Evolutionary conservation across 2,113 vertebrate species (phyloP), one percentile per base, ranked within the genome.

Genomic region (Seriola dumerili): DNA sequence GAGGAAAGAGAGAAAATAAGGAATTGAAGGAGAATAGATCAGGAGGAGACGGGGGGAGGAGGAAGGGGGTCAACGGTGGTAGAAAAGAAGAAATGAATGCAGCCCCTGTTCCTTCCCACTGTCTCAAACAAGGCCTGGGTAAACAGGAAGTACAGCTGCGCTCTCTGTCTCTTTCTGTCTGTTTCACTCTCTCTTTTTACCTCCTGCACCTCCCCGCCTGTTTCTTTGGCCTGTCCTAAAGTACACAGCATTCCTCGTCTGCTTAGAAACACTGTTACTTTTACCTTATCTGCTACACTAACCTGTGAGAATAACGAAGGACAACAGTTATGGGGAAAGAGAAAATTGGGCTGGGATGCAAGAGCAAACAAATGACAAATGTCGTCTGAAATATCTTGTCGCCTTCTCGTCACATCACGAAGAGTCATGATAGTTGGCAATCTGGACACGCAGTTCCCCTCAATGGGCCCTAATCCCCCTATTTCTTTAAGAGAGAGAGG

Each of bases 371-470:
- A 63, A 68, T 16, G 68, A 81, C 72, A 64, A 75, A 72, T 9
- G 96, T 96, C 95, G 95, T 95, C 92, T 95, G 96, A 95, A 80
- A 63, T 95, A 95, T 97, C 96, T 94, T 91, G 46, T 34, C 10
- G 81, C 65, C 81, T 58, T 80, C 77, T 76, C 29, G 13, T 79
- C 86, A 86, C 79, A 78, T 78, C 34, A 72, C 40, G 14, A 85
- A 57, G 81, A 95, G 95, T 92, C 92, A 91, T 90, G 96, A 97
- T 97, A 96, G 96, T 98, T 98, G 97, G 96, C 96, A 98, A 97
- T 96, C 97, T 96, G 96, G 95, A 97, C 97, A 97, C 95, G 96
- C 95, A 97, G 96, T 95, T 96, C 95, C 96, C 95, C 96, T 96
- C 96, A 96, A 96, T 96, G 96, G 90, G 89, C 86, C 97, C 96